Base-by-base conservation (phyloP, 1,140 invertebrate species). In the Panagrolaimus sp. region DNA sequence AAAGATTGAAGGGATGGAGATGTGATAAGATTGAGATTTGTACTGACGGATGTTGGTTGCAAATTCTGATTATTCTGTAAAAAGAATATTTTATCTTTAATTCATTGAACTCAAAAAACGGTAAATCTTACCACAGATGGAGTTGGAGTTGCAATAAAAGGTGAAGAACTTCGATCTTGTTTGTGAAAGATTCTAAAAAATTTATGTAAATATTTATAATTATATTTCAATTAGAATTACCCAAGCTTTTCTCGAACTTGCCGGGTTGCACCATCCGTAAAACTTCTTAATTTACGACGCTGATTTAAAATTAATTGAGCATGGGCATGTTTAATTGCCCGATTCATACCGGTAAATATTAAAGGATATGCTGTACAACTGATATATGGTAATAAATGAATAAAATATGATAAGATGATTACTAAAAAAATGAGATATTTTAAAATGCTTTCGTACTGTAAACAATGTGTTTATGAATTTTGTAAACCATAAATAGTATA, bases 331-430 rank as follows among this genome's bases (percentile, higher is more conserved):
- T 77, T 63, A 52, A 77, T 77, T 15, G 72, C 68, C 8, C 77
- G 65, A 67, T 77, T 77, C 64, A 77, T 76, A 12, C 77, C n/a
- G 17, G 76, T 77, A 43, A 78, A 77, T 26, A 77, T 77, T 17
- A 71, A 52, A 1, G 76, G 76, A 52, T 77, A 77, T 15, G 74
- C 77, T 43, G 66, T 64, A 63, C 76, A 77, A 38, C 65, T 69
- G 8, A 77, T 66, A 66, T 77, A 77, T 28, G 76, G 76, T 48
- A 77, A 62, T 68, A 77, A 52, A 63, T 77, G 76, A 17, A 77
- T 67, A 17, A 77, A 69, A 58, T 77, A 77, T 63, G 67, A 67
- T 21, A 66, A 32, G 26, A 78, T 70, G 15, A 78, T 68, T 21
- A 68, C 76, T 78, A 47, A 46, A 79, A 71, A 0, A n/a, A n/a